A percentile compares a stretch with the other conserved stretches of the same genome.
These are phyloP conservation scores for Hippopotamyrus pictus DNA, from an alignment of 2,797 vertebrate species.

Conservation along the genomic window DNA sequence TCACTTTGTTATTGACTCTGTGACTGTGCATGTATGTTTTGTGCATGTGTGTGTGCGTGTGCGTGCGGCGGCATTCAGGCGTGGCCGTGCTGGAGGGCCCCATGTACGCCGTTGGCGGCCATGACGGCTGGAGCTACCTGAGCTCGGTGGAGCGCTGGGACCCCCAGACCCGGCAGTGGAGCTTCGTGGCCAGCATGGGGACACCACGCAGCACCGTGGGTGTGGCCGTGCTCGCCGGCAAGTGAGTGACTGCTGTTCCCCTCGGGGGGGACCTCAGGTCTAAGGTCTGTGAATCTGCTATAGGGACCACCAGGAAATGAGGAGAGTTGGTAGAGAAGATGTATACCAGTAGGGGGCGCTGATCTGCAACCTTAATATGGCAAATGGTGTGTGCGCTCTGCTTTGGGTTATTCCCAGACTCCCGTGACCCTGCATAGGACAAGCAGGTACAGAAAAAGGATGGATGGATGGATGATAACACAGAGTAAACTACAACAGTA, in stretches of 20 bases:
- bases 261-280: neutral
- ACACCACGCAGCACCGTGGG: conserved; percentile 96
- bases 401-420: neutral
- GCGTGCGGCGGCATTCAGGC: conserved; percentile 55
- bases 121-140: conserved; percentile 97
- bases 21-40: neutral
- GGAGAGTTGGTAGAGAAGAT: neutral
- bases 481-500: neutral
- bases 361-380: neutral
- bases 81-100: conserved; percentile 92
- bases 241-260: conserved; percentile 64
- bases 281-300: neutral
- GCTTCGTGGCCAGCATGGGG: conserved; percentile 96
- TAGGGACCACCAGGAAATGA: neutral
- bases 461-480: neutral
- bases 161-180: conserved; percentile 94
- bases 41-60: neutral
- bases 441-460: too few relatives aligned
- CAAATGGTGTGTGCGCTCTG: neutral
- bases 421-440: neutral
- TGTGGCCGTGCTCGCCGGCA: conserved; percentile 86
- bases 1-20: neutral
- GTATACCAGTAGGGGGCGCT: neutral
- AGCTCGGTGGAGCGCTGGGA: conserved; percentile 94
- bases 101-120: conserved; percentile 94